phyloP scores from a whole-genome alignment of 2,113 vertebrate genomes.

The Megaleporinus macrocephalus region DNA sequence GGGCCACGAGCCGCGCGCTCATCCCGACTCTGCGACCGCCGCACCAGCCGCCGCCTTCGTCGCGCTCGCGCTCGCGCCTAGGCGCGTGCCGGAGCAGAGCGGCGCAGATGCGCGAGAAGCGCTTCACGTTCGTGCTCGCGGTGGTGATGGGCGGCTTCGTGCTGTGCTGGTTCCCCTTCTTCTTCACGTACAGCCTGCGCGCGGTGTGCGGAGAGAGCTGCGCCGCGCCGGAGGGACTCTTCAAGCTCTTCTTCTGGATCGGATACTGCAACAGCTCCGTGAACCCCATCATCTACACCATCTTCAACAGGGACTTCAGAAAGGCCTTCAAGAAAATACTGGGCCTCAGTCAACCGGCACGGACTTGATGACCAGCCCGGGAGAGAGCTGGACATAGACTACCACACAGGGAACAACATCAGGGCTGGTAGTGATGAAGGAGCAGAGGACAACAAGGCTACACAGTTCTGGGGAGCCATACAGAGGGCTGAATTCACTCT shows the following conservation, averaged over 20 bases:
- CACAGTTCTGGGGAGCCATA: neutral
- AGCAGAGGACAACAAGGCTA: neutral
- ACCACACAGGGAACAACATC: neutral
- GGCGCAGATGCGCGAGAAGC: conserved; percentile 81
- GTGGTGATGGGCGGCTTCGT: conserved; percentile 88
- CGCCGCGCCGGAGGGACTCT: conserved; percentile 81
- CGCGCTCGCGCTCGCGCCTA: conserved; percentile 50
- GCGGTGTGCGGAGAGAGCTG: conserved; percentile 83
- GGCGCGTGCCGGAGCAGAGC: conserved; percentile 68
- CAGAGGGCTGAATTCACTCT: neutral
- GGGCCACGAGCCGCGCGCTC: conserved; percentile 42
- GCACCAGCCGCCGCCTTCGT: neutral
- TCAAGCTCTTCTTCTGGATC: conserved; percentile 92
- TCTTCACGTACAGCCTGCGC: conserved; percentile 87
- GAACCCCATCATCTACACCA: conserved; percentile 79
- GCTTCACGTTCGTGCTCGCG: conserved; percentile 84
- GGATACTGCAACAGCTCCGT: conserved; percentile 80
- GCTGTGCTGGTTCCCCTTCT: conserved; percentile 90
- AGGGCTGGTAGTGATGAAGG: neutral
- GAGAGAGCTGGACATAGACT: neutral
- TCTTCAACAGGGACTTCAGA: conserved; percentile 86
- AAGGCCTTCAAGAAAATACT: conserved; percentile 83
- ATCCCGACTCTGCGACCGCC: neutral
- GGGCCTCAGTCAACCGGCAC: conserved; percentile 41
- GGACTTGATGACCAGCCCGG: neutral